Evolutionary conservation across 2,113 vertebrate species (phyloP).

Genomic region (Pagrus major): DNA sequence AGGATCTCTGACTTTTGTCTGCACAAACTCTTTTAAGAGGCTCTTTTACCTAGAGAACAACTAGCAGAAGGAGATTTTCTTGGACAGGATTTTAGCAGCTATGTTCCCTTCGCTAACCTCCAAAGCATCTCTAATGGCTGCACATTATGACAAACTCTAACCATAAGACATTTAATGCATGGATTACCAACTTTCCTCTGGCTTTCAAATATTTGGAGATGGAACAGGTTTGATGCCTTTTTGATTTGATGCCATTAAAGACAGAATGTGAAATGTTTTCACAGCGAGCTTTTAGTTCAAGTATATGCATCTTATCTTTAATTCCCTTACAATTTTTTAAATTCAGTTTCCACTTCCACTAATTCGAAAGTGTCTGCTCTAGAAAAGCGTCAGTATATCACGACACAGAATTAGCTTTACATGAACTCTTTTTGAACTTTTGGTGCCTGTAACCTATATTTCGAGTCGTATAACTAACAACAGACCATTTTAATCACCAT

Average conservation of each 20-base stretch:
- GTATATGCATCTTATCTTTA: neutral
- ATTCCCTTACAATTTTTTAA: neutral
- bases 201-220: neutral
- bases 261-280: neutral
- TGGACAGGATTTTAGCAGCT: neutral
- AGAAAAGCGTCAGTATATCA: neutral
- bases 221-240: neutral
- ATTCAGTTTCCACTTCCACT: neutral
- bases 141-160: neutral
- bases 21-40: constrained; percentile 26
- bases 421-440: neutral
- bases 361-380: neutral
- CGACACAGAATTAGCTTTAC: neutral
- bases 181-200: too few relatives aligned
- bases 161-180: neutral
- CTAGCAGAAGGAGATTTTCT: neutral
- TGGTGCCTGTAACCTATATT: neutral
- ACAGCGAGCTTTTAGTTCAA: neutral
- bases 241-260: neutral
- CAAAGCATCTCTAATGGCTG: neutral
- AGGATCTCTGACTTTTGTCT: constrained; percentile 40
- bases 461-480: neutral
- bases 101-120: too few relatives aligned
- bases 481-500: neutral
- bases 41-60: neutral